Base-by-base conservation (phyloP, 2,888 invertebrate species). In the Platycheirus albimanus region DNA sequence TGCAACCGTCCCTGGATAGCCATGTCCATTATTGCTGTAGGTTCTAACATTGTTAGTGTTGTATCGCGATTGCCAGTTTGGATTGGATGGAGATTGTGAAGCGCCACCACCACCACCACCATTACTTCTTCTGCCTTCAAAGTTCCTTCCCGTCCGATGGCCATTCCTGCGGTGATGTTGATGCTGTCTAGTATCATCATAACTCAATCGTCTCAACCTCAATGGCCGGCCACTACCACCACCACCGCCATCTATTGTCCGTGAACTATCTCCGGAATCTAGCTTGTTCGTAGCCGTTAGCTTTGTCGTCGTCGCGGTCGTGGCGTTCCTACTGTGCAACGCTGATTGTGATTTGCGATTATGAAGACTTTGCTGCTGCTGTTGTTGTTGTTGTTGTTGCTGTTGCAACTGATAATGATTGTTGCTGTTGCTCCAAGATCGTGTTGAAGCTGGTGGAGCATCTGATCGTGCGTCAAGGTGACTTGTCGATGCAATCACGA, bases 401-500 rank as follows among this genome's bases (percentile, higher is more conserved):
- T 61, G 67, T 15, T 47, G 61, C 49, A 38, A 52, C 41, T 72
- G 63, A 67, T 67, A 63, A 56, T 66, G 70, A 63, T 64, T 56
- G 56, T 33, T 72, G 30, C 8, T 33, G 28, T 28, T 38, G 47
- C 36, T 61, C 41, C 33, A 71, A 38, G 72, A 72, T 79, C 72
- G 72, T 66, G 71, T 52, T 51, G 47, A 70, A 45, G 52, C 45
- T 63, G 71, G 49, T 61, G 72, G 52, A 20, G 63, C 24, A 28
- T 83, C 83, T 24, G 77, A 64, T 78, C 83, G 77, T 83, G 83
- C 69, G 78, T 74, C 83, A 83, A 78, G 83, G 69, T 83, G 74
- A 74, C 78, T 83, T 78, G 83, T 69, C 78, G 83, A 83, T 69
- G 69, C 72, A 64, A 74, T 64, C 83, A 78, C 78, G 77, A 83